Conservation (phyloP, 2,797 vertebrate genomes). For the Mormyrops attenuatus region DNA sequence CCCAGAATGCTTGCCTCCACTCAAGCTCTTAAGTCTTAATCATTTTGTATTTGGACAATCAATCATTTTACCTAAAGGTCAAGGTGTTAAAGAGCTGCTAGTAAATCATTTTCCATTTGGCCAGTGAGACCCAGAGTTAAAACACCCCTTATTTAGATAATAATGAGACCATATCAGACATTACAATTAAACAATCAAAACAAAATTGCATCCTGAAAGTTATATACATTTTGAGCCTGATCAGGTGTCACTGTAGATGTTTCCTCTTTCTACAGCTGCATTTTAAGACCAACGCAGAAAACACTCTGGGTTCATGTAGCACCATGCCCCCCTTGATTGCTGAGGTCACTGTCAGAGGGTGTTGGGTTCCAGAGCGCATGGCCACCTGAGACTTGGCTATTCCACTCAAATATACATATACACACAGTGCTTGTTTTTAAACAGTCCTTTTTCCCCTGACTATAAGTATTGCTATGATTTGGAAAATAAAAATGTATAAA, state of each 20-base stretch:
- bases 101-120: neutral
- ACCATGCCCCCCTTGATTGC: neutral
- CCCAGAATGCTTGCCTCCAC: neutral
- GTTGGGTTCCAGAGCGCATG: neutral
- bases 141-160: conserved; percentile 7
- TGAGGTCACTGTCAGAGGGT: neutral
- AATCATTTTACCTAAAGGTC: neutral
- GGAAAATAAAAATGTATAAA: neutral
- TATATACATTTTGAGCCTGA: neutral
- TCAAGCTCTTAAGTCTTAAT: neutral
- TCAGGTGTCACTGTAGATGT: neutral
- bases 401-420: neutral
- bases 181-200: neutral
- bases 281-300: neutral
- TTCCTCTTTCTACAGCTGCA: neutral
- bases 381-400: neutral
- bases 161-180: neutral
- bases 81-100: neutral
- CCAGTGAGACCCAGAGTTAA: neutral
- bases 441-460: neutral
- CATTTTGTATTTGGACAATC: neutral
- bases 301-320: neutral
- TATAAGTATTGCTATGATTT: neutral
- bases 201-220: neutral
- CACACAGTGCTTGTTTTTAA: conserved; percentile 1